Evolutionary conservation across 23 tunicate species (phyloP).

Genomic region (Halocynthia roretzi): DNA sequence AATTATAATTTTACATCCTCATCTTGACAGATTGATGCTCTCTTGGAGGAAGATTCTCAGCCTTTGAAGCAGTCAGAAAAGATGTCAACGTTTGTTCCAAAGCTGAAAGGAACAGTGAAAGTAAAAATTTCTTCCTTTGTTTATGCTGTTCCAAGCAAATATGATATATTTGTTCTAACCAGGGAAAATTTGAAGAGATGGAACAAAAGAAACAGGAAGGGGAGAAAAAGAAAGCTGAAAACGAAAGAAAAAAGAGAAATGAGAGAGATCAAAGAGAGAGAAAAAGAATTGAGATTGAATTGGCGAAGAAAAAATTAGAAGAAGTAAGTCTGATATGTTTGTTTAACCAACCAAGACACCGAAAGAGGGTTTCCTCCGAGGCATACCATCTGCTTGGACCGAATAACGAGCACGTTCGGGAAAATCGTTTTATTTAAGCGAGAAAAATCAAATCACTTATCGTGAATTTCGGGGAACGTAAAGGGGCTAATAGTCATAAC

Average conservation of each 20-base stretch:
- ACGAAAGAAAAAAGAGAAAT: conserved; percentile 45
- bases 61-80: conserved; percentile 12
- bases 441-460: no score
- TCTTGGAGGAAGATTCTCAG: conserved; percentile 41
- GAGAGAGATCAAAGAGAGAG: conserved; percentile 58
- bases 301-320: conserved; percentile 66
- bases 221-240: conserved; percentile 42
- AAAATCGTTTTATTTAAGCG: no score
- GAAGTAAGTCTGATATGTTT: background rate
- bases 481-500: no score
- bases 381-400: background rate
- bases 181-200: conserved; percentile 87
- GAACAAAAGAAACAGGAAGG: conserved; percentile 69
- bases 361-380: background rate
- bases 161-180: background rate
- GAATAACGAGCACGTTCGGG: no score
- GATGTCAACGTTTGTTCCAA: conserved; percentile 54
- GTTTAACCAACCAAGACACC: background rate
- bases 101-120: conserved; percentile 73
- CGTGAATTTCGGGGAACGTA: no score
- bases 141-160: no score
- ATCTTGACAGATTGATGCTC: conserved; percentile 52
- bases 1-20: background rate
- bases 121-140: conserved; percentile 7
- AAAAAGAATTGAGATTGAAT: conserved; percentile 69